phyloP scores from a whole-genome alignment of 2,113 vertebrate genomes.

The Axis porcinus region DNA sequence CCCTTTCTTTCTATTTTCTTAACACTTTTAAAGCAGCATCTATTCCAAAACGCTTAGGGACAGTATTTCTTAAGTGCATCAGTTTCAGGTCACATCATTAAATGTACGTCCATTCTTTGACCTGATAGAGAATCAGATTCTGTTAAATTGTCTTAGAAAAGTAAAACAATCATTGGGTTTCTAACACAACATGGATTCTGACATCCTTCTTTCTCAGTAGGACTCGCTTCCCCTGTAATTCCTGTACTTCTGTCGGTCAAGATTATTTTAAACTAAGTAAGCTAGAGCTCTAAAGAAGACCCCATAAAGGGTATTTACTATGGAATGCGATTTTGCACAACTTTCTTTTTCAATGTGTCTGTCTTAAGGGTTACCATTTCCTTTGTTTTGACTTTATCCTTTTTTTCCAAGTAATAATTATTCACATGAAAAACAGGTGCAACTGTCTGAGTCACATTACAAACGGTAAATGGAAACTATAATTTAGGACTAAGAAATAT shows the following conservation, averaged over 20 bases:
- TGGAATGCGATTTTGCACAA: background rate
- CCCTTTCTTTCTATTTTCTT: background rate
- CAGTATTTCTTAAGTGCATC: background rate
- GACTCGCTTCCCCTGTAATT: background rate
- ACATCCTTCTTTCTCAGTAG: background rate
- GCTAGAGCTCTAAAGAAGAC: background rate
- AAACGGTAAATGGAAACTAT: background rate
- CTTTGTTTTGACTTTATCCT: conserved; percentile 24
- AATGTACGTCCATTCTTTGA: background rate
- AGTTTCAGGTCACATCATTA: background rate
- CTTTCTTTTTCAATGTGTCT: background rate
- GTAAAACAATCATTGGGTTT: background rate
- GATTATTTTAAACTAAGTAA: background rate
- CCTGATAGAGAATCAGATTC: background rate
- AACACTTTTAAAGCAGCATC: background rate
- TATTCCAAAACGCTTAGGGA: background rate
- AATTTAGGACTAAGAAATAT: conserved; percentile 23
- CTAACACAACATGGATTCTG: background rate
- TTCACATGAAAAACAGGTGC: background rate
- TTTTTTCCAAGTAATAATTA: background rate
- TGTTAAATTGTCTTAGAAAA: background rate
- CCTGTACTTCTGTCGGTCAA: background rate
- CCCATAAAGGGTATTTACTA: background rate
- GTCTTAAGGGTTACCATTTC: background rate
- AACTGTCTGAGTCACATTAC: background rate